phyloP scores from a whole-genome alignment of 2,113 vertebrate species.

The Tragulus kanchil region DNA sequence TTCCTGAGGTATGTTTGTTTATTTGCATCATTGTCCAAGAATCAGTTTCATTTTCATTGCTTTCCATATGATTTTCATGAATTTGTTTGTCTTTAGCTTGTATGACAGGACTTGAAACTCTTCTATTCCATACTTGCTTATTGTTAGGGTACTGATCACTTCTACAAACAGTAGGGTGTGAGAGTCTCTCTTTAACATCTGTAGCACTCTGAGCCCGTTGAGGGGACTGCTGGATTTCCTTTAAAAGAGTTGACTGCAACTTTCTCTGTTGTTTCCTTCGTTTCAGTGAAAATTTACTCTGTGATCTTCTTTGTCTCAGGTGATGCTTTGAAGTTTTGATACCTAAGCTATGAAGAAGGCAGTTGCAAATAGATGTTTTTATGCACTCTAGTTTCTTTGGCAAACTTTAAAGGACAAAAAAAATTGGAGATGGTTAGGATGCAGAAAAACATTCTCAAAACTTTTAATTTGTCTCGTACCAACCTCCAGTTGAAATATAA shows the following conservation, averaged over 20 bases:
- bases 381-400: slow-evolving; percentile 87
- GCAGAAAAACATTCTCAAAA: background rate
- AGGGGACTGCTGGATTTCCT: slow-evolving; percentile 58
- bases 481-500: slow-evolving; percentile 55
- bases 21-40: background rate
- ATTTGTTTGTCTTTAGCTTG: slow-evolving; percentile 7
- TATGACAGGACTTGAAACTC: background rate
- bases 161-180: background rate
- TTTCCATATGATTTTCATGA: background rate
- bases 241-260: slow-evolving; percentile 53
- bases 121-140: background rate
- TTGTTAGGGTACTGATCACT: accelerated
- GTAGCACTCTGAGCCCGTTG: background rate
- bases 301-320: slow-evolving; percentile 19
- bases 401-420: slow-evolving; percentile 83
- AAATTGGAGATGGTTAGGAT: slow-evolving; percentile 52
- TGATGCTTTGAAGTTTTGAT: background rate
- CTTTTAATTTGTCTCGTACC: background rate
- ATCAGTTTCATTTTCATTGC: slow-evolving; percentile 30
- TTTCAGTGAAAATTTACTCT: slow-evolving; percentile 54
- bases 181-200: background rate
- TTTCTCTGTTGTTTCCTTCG: slow-evolving; percentile 63
- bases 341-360: slow-evolving; percentile 72
- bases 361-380: slow-evolving; percentile 86
- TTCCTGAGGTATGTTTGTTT: slow-evolving; percentile 37